Evolutionary conservation across 2,113 vertebrate genomes (phyloP).

Genomic region (Caretta caretta): DNA sequence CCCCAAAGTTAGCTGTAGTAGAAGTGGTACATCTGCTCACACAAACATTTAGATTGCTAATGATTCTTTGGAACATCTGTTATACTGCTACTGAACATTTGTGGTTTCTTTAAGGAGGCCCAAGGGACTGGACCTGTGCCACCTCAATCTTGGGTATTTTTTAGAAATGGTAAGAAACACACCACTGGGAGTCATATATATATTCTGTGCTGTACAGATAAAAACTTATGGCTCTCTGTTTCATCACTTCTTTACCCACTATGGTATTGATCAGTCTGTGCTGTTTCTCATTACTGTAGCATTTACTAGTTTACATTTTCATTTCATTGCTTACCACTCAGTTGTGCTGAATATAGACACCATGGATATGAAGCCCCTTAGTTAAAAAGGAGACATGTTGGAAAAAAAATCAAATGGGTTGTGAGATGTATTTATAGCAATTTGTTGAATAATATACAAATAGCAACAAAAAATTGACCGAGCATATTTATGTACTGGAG

Average conservation of each 20-base stretch:
- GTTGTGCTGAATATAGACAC: conserved; percentile 10
- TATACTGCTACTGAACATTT: conserved; percentile 76
- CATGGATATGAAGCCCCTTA: background rate
- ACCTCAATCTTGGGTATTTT: conserved; percentile 72
- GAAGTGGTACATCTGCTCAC: conserved; percentile 80
- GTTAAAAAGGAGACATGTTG: background rate
- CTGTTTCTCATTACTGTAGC: conserved; percentile 28
- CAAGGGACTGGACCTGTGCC: conserved; percentile 75
- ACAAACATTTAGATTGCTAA: conserved; percentile 79
- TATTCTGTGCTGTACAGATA: conserved; percentile 32
- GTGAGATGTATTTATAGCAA: background rate
- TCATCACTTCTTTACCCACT: conserved; percentile 49
- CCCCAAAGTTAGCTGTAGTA: conserved; percentile 68
- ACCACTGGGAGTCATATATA: conserved; percentile 62
- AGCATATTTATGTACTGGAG: background rate
- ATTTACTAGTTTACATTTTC: conserved; percentile 20
- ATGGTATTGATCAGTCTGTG: conserved; percentile 41
- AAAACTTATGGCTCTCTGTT: conserved; percentile 45
- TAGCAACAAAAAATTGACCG: background rate
- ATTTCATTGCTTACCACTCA: conserved; percentile 17
- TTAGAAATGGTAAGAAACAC: conserved; percentile 54
- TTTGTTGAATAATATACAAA: conserved; percentile 57
- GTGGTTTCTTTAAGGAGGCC: conserved; percentile 80
- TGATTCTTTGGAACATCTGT: conserved; percentile 83
- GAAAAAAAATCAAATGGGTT: conserved; percentile 44